A percentile compares a stretch with the other conserved stretches of the same genome.
phyloP scores from a whole-genome alignment of 1,140 invertebrate species.

The Drosophila kanapiae region DNA sequence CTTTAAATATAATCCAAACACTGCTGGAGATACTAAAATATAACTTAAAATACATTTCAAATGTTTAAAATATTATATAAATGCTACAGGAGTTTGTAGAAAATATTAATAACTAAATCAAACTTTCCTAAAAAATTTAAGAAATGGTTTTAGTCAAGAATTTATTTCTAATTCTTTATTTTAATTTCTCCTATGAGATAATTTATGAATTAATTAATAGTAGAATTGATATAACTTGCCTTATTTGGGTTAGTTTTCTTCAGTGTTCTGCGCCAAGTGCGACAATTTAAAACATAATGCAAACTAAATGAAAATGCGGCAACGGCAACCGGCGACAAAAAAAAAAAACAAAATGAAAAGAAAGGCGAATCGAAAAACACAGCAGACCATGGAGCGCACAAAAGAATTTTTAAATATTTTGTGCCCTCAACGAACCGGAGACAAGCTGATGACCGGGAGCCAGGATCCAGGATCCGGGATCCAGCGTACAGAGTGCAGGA shows the following conservation, averaged over 20 bases:
- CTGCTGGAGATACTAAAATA: too few species aligned
- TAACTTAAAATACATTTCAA: too few species aligned
- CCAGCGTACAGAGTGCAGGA: neutral
- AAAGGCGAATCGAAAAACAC: neutral
- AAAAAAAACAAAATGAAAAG: too few species aligned
- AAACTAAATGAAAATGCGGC: conserved; percentile 82
- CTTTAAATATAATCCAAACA: too few species aligned
- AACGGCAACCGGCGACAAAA: conserved; percentile 33
- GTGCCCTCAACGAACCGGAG: conserved; percentile 57
- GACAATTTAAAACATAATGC: conserved; percentile 82
- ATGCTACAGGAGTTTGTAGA: too few species aligned
- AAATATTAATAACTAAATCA: too few species aligned
- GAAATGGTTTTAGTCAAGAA: too few species aligned
- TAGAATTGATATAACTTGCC: too few species aligned
- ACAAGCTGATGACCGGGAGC: conserved; percentile 48
- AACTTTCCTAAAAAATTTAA: too few species aligned
- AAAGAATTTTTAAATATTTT: conserved; percentile 83
- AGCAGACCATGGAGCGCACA: conserved; percentile 44
- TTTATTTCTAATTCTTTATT: too few species aligned
- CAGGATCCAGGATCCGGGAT: conserved; percentile 9
- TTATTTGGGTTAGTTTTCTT: neutral
- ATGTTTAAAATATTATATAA: too few species aligned
- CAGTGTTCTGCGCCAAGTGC: conserved; percentile 59
- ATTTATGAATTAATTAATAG: neutral
- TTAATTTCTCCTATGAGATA: neutral